phyloP scores from a whole-genome alignment of 2,113 vertebrate species.

The Circaetus cinerascens region DNA sequence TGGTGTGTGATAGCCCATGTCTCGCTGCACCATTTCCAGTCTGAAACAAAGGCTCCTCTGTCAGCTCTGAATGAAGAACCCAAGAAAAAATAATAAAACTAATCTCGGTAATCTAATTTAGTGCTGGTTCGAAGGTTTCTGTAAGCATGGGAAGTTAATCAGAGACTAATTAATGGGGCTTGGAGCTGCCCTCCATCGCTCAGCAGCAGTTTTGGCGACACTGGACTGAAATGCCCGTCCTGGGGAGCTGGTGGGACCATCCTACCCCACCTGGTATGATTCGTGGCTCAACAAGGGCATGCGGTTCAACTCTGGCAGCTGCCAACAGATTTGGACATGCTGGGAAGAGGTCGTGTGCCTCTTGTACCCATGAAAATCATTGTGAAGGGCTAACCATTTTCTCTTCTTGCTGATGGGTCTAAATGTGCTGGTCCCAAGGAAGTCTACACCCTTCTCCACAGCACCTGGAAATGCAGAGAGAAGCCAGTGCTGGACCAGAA shows the following conservation, averaged over 20 bases:
- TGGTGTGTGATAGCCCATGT: background rate
- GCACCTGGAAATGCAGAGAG: background rate
- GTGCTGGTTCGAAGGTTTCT: background rate
- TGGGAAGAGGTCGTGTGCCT: background rate
- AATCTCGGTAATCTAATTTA: background rate
- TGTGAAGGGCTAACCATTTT: background rate
- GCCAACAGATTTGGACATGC: background rate
- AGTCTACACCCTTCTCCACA: rapidly evolving
- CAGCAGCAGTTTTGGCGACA: background rate
- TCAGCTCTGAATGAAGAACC: background rate
- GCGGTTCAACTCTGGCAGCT: background rate
- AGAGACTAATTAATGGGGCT: background rate
- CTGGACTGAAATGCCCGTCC: rapidly evolving
- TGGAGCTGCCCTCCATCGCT: background rate
- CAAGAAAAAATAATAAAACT: background rate
- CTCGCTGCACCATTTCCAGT: background rate
- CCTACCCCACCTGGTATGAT: background rate
- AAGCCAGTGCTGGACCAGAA: background rate
- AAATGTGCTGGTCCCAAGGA: background rate
- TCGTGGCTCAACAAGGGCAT: rapidly evolving
- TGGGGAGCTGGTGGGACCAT: background rate
- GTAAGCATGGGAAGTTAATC: background rate
- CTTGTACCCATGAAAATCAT: background rate
- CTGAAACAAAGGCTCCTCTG: background rate
- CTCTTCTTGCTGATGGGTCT: background rate